Percentiles rank a stretch among this genome's conserved stretches.
Conservation (phyloP, 2,113 vertebrate genomes). For the Hydropotes inermis region DNA sequence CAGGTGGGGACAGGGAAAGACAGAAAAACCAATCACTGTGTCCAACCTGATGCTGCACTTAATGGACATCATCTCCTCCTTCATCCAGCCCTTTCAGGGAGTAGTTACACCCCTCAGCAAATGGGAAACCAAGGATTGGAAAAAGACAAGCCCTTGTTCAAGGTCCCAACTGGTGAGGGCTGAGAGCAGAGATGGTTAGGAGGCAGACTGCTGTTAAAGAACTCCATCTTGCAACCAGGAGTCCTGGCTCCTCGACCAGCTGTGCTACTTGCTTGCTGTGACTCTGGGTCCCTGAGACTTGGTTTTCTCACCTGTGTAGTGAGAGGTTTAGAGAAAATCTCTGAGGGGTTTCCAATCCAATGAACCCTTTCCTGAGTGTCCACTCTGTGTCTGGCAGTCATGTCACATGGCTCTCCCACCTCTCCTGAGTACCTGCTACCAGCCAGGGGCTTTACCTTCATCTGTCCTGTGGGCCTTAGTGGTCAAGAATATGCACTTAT, state of each 20-base stretch:
- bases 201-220: neutral
- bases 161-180: neutral
- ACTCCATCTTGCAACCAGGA: neutral
- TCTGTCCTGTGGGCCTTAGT: neutral
- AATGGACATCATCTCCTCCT: neutral
- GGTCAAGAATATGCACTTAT: neutral
- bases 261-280: neutral
- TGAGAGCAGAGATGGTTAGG: neutral
- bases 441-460: neutral
- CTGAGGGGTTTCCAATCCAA: neutral
- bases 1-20: neutral
- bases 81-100: neutral
- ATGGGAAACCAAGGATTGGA: neutral
- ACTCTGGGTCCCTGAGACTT: neutral
- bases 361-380: neutral
- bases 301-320: neutral
- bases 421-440: neutral
- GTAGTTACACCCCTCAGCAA: neutral
- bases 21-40: neutral
- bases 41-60: neutral
- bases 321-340: neutral
- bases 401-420: neutral
- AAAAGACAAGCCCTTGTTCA: neutral
- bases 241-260: neutral
- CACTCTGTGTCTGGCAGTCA: neutral